phyloP scores from a whole-genome alignment of 1,140 invertebrate species.

The Neelides sp. region DNA sequence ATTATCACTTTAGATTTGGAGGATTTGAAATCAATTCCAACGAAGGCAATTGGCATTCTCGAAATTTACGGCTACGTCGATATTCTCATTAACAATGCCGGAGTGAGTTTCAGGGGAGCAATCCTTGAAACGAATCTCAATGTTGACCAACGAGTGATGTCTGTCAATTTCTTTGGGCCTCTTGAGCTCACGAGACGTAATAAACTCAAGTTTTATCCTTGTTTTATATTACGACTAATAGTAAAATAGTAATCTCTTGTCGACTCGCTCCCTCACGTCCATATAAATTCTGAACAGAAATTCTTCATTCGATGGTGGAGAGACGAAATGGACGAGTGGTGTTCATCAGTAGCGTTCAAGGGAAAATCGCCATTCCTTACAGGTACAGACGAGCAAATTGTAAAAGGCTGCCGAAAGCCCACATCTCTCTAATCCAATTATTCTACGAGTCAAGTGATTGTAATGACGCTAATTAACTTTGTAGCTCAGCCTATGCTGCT shows the following conservation, averaged over 20 bases:
- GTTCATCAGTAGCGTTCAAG: slow-evolving; percentile 85
- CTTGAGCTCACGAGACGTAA: slow-evolving; percentile 81
- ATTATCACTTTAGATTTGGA: slow-evolving; percentile 63
- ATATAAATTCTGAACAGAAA: slow-evolving; percentile 44
- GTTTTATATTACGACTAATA: not conserved
- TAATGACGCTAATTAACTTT: not conserved
- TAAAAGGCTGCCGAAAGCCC: not conserved
- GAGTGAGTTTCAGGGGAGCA: slow-evolving; percentile 67
- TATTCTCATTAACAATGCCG: slow-evolving; percentile 86
- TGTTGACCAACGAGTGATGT: slow-evolving; percentile 80
- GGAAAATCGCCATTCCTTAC: slow-evolving; percentile 74
- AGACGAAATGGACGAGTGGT: slow-evolving; percentile 67
- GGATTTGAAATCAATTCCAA: slow-evolving; percentile 50
- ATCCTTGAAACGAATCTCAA: slow-evolving; percentile 62
- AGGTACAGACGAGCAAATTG: slow-evolving; percentile 36
- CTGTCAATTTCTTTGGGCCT: slow-evolving; percentile 86
- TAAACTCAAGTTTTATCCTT: not conserved
- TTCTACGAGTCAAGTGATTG: not conserved
- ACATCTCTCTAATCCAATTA: slow-evolving; percentile 4
- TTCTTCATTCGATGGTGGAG: slow-evolving; percentile 70
- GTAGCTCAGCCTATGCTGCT: slow-evolving; percentile 73
- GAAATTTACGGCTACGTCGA: slow-evolving; percentile 58
- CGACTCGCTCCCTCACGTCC: too few relatives aligned
- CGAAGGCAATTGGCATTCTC: slow-evolving; percentile 48
- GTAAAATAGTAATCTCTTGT: too few relatives aligned